Conservation (phyloP, 2,797 vertebrate genomes). For the Uromys caudimaculatus region DNA sequence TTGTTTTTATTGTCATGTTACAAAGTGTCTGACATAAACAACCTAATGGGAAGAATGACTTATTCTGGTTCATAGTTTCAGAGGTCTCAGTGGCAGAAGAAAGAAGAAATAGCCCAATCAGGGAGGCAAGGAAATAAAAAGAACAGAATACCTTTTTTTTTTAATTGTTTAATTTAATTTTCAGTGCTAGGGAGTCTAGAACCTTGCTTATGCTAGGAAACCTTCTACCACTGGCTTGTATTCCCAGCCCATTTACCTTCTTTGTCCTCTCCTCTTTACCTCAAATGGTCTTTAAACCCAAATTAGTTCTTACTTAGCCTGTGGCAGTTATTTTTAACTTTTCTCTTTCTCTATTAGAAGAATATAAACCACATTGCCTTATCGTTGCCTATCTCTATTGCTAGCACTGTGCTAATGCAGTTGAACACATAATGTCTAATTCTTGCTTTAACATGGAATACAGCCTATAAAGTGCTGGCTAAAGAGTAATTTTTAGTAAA, state of each 20-base stretch:
- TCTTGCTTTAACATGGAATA: not conserved
- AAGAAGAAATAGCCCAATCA: not conserved
- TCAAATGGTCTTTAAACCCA: constrained; percentile 30
- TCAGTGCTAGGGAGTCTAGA: not conserved
- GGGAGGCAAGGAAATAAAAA: not conserved
- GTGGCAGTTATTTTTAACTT: not conserved
- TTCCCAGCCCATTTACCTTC: not conserved
- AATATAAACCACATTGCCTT: not conserved
- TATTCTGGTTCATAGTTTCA: not conserved
- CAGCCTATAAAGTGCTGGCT: not conserved
- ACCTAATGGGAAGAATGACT: not conserved
- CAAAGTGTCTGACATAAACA: not conserved
- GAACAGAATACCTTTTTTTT: not conserved
- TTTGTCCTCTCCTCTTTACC: not conserved
- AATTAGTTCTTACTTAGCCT: not conserved
- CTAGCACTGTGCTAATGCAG: not conserved
- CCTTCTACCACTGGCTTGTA: not conserved
- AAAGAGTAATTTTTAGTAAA: constrained; percentile 44
- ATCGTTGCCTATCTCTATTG: not conserved
- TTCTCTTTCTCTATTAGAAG: constrained; percentile 11
- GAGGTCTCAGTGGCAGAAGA: not conserved
- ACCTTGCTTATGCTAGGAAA: not conserved
- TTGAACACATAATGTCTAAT: not conserved
- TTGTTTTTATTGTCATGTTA: not conserved
- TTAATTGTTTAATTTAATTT: not conserved